Evolutionary conservation across 2,888 invertebrate species (phyloP), one percentile per base, ranked within the genome.

Genomic region (Pterostichus madidus): DNA sequence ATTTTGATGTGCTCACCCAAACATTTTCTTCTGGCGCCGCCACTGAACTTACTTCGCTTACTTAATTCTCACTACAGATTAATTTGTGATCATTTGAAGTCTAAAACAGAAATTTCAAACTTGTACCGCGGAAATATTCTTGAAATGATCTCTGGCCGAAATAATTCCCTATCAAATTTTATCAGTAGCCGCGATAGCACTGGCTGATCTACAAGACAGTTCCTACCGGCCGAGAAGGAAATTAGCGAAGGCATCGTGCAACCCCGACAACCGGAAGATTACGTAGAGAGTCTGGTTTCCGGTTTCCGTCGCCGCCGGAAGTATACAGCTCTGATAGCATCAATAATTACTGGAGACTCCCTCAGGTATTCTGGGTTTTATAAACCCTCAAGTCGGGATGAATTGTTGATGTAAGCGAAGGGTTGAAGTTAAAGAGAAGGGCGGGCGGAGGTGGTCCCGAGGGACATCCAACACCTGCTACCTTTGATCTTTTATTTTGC

Each of bases 281-380:
- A 81, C 59, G 75, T 75, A 46, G 59, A 46, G 73, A 81, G 35
- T 61, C 81, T 71, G 81, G 81, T 81, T 81, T 81, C 81, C 81
- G 73, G 53, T 46, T 73, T 53, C 80, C 81, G 81, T 53, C 35
- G 15, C 85, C 85, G 84, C 80, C 85, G 86, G 86, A 86, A 85
- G 85, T 84, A 83, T 84, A 85, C 85, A 85, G 85, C 85, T 84
- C 84, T 85, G 86, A 86, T 86, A 86, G 80, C 86, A 86, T 86
- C 86, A 86, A 86, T 86, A 86, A 86, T 86, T 86, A 86, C 75
- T 52, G 17, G 68, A 10, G 49, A 39, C 13, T 84, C 83, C 85
- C 85, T 83, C 53, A 64, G 84, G 83, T 84, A 84, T 83, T 84
- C 44, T 83, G 76, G 84, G 85, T 85, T 85, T 86, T 85, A 85